Percentiles rank a stretch among this genome's conserved stretches.
Evolutionary conservation across 2,113 vertebrate species (phyloP).

Genomic region (Pelusios castaneus): DNA sequence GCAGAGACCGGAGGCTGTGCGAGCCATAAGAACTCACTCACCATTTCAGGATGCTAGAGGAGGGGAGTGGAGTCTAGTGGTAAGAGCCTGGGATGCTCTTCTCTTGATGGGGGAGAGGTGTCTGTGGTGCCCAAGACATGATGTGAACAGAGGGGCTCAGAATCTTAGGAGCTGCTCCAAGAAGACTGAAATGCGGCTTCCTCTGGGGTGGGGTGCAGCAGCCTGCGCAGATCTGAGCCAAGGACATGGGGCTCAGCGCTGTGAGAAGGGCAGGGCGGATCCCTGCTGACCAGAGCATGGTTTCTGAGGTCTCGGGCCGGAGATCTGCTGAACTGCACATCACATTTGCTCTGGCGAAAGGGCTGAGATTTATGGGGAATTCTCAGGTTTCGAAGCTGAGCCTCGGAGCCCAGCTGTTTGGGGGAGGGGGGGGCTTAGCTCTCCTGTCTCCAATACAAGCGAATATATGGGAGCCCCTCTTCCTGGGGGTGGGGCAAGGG

Average conservation of each 20-base stretch:
- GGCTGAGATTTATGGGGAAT: neutral
- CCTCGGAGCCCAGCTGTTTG: too few species aligned
- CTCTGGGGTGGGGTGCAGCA: neutral
- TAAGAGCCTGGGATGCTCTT: too few species aligned
- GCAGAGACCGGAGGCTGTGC: too few species aligned
- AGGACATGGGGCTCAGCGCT: neutral
- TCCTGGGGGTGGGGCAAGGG: too few species aligned
- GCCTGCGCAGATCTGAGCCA: neutral
- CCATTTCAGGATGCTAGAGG: too few species aligned
- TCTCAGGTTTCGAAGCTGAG: neutral
- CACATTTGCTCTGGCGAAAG: too few species aligned
- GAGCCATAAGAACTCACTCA: too few species aligned
- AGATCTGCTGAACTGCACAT: neutral
- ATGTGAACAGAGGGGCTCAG: neutral
- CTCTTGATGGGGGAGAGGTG: too few species aligned
- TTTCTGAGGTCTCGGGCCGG: neutral
- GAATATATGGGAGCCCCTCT: too few species aligned
- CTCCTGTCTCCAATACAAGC: neutral
- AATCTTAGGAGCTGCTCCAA: neutral
- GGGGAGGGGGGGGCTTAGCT: neutral
- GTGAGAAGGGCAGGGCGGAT: too few species aligned
- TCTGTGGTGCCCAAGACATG: neutral
- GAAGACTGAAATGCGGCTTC: neutral
- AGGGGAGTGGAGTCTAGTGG: too few species aligned
- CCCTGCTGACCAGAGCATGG: neutral